Percentiles rank a stretch among this genome's conserved stretches.
phyloP scores from a whole-genome alignment of 2,797 vertebrate species.

The Valencia hispanica region DNA sequence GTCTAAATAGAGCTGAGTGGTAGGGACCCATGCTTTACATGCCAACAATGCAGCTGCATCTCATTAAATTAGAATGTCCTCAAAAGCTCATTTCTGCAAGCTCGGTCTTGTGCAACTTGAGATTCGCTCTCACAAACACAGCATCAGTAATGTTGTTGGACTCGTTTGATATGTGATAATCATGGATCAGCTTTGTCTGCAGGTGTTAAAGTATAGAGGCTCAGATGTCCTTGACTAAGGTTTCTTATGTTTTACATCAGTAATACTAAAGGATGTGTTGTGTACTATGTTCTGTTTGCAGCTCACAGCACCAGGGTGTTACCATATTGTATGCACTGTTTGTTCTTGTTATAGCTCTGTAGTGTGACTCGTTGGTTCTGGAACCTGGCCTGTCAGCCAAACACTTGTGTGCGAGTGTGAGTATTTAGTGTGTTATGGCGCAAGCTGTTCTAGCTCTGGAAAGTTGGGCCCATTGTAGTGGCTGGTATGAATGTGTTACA shows the following conservation, averaged over 20 bases:
- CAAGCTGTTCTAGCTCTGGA: conserved; percentile 78
- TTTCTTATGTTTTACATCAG: conserved; percentile 22
- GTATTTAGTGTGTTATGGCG: conserved; percentile 47
- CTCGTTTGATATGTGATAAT: conserved; percentile 29
- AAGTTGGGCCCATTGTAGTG: conserved; percentile 69
- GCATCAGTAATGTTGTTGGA: conserved; percentile 3
- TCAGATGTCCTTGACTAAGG: conserved; percentile 14
- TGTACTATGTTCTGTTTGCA: conserved; percentile 1
- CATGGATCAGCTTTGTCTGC: conserved; percentile 20
- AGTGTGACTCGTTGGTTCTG: conserved; percentile 60
- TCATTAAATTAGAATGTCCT: no score
- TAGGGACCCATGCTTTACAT: background rate
- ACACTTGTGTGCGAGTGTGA: conserved; percentile 21
- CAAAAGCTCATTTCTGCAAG: background rate
- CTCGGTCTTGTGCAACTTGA: conserved; percentile 27
- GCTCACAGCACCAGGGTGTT: conserved; percentile 7
- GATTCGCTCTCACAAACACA: background rate
- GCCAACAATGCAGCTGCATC: no score
- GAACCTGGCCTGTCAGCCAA: conserved; percentile 61
- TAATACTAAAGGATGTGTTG: background rate
- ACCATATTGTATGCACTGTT: conserved; percentile 22
- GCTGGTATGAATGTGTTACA: conserved; percentile 21
- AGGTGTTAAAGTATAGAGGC: conserved; percentile 6
- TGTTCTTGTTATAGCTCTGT: conserved; percentile 39
- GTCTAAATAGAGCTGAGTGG: background rate